Evolutionary conservation across 2,797 vertebrate species (phyloP).

Genomic region (Sebastes cheni): DNA sequence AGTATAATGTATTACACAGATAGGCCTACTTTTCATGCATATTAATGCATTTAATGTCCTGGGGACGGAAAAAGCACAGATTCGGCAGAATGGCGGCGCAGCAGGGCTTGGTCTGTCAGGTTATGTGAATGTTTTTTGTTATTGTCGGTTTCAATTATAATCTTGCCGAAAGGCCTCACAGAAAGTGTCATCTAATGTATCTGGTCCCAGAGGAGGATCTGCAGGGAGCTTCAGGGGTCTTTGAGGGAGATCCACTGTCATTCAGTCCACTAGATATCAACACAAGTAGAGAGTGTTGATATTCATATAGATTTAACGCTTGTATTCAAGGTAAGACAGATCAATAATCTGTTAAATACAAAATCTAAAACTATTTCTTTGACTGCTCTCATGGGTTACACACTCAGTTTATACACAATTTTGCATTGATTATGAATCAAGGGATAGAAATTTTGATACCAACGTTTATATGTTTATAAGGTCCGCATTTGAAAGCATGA

Average conservation of each 20-base stretch:
- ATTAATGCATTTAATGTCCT: background rate
- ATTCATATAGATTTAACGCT: background rate
- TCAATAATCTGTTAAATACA: constrained; percentile 16
- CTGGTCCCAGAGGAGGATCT: constrained; percentile 42
- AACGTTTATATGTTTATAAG: background rate
- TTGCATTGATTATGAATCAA: background rate
- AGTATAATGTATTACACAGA: background rate
- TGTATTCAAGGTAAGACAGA: background rate
- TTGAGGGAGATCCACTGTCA: constrained; percentile 21
- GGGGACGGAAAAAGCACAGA: background rate
- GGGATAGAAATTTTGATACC: background rate
- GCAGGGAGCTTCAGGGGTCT: constrained; percentile 27
- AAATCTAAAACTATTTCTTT: background rate
- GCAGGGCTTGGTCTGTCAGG: constrained; percentile 38
- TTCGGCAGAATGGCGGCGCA: constrained; percentile 14
- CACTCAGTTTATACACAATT: background rate
- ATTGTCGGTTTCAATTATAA: constrained; percentile 61
- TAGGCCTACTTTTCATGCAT: background rate
- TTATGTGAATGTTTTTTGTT: constrained; percentile 58
- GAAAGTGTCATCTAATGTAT: constrained; percentile 20
- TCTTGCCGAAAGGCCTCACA: constrained; percentile 39
- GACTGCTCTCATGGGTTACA: background rate
- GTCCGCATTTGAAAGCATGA: background rate
- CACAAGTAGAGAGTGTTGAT: constrained; percentile 2
- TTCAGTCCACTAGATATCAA: constrained; percentile 24